These are phyloP conservation scores for Brachionus manjavacas DNA, from an alignment of 1,140 invertebrate species.

Conservation along the genomic window DNA sequence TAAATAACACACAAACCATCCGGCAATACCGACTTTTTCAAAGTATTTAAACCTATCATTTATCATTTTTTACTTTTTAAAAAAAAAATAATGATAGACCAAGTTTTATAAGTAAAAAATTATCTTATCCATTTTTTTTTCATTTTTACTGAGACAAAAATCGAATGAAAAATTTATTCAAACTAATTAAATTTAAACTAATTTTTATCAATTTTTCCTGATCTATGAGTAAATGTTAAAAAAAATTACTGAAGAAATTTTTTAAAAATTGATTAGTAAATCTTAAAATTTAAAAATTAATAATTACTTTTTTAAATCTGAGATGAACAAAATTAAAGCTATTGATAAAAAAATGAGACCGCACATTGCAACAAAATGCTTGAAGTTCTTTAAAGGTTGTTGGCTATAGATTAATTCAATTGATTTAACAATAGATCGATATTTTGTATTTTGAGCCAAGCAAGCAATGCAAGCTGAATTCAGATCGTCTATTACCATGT, in stretches of 20 bases:
- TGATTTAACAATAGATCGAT: background rate
- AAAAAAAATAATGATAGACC: background rate
- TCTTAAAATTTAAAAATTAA: background rate
- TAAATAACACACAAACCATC: no score
- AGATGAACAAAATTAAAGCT: background rate
- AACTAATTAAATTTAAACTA: no score
- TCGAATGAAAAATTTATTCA: background rate
- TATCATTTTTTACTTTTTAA: no score
- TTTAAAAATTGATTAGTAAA: no score
- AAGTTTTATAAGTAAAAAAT: background rate
- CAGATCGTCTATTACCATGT: conserved; percentile 2
- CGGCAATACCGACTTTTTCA: no score
- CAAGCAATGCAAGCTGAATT: conserved; percentile 13
- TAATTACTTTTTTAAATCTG: conserved; percentile 17
- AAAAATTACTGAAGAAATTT: background rate
- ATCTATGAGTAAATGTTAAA: background rate
- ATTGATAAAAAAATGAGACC: conserved; percentile 6
- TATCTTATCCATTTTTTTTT: no score
- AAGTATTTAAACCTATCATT: no score
- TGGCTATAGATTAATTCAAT: background rate
- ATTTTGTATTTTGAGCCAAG: conserved; percentile 7
- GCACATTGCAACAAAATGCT: background rate
- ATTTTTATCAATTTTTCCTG: no score
- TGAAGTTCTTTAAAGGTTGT: background rate
- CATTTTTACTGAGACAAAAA: background rate